Conservation (phyloP, 2,888 invertebrate species). For the Petrophora chlorosata region DNA sequence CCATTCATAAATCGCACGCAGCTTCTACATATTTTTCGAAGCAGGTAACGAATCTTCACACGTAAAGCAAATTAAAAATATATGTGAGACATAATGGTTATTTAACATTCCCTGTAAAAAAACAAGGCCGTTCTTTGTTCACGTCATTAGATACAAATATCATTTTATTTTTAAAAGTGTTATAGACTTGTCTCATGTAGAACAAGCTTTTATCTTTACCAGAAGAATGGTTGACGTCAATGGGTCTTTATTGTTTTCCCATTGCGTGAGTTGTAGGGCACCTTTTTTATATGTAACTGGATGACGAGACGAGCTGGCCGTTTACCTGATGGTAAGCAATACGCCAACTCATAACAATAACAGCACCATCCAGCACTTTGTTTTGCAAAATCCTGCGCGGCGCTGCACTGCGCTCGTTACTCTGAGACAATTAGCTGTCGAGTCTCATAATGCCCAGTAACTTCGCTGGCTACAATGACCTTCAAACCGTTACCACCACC, state of each 20-base stretch:
- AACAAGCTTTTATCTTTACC: conserved; percentile 13
- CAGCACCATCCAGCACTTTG: too few species aligned
- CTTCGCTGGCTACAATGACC: too few species aligned
- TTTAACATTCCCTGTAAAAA: conserved; percentile 9
- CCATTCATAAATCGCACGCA: conserved; percentile 9
- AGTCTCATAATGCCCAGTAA: too few species aligned
- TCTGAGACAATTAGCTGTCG: too few species aligned
- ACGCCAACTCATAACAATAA: too few species aligned
- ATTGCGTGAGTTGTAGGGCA: too few species aligned
- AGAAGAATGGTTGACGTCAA: conserved; percentile 2
- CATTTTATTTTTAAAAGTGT: conserved; percentile 10
- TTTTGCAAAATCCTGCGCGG: too few species aligned
- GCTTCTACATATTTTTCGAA: conserved; percentile 7
- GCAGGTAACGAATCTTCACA: conserved; percentile 12
- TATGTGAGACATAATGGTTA: conserved; percentile 20
- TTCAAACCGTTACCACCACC: too few species aligned
- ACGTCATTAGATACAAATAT: conserved; percentile 9
- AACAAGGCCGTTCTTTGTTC: conserved; percentile 18
- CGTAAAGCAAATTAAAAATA: conserved; percentile 22
- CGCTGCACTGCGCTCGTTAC: too few species aligned
- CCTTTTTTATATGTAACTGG: too few species aligned
- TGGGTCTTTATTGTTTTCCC: conserved; percentile 5
- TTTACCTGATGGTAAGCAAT: too few species aligned
- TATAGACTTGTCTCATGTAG: conserved; percentile 5
- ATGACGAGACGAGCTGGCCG: too few species aligned